Evolutionary conservation across 2,797 vertebrate species (phyloP).

Genomic region (Coluber constrictor): DNA sequence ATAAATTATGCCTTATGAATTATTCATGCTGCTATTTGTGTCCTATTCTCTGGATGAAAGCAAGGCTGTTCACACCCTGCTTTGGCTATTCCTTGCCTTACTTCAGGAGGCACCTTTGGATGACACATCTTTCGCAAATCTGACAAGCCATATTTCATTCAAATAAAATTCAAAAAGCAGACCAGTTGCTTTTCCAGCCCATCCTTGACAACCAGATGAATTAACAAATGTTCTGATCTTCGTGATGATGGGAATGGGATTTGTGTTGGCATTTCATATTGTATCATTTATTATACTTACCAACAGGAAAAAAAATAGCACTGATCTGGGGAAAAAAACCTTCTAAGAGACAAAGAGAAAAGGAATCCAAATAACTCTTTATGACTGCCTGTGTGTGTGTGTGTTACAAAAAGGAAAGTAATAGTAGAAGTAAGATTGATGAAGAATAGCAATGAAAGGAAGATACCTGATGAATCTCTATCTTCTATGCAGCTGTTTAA

Average conservation of each 20-base stretch:
- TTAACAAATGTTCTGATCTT: conserved; percentile 35
- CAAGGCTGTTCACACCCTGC: conserved; percentile 4
- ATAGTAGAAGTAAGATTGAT: not conserved
- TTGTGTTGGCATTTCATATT: conserved; percentile 17
- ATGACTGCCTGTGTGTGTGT: not conserved
- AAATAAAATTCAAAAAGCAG: conserved; percentile 14
- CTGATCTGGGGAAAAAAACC: not conserved
- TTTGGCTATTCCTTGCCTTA: conserved; percentile 7
- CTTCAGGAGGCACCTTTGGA: not conserved
- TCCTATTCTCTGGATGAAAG: not conserved
- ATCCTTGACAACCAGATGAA: conserved; percentile 30
- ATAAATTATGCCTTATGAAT: conserved; percentile 10
- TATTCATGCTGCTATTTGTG: not conserved
- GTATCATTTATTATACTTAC: conserved; percentile 7
- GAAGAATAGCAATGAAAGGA: not conserved
- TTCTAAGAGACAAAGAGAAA: not conserved
- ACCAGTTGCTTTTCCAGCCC: conserved; percentile 11
- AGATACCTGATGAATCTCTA: not conserved
- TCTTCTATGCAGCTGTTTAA: not conserved
- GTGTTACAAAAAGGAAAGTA: not conserved
- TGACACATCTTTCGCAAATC: conserved; percentile 22
- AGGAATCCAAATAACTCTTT: not conserved
- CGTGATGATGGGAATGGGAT: conserved; percentile 16
- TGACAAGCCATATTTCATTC: conserved; percentile 30
- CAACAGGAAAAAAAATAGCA: not conserved